Conservation (phyloP, 2,113 vertebrate genomes). For the Pachyramphus minor region DNA sequence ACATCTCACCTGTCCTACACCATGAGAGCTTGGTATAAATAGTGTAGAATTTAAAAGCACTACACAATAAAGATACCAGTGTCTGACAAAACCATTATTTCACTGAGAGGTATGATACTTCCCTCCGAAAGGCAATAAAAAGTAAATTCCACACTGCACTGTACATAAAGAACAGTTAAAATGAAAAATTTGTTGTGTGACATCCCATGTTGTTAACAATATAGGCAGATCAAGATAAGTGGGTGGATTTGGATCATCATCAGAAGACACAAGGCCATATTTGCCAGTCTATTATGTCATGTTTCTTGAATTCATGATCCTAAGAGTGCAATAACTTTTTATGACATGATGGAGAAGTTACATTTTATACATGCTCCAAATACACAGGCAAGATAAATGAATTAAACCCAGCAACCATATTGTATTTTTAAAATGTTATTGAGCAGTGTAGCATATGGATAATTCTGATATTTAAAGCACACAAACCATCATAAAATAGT, state of each 20-base stretch:
- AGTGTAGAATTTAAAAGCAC: constrained; percentile 63
- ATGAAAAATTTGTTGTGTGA: constrained; percentile 48
- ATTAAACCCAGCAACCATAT: constrained; percentile 20
- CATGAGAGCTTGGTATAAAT: constrained; percentile 55
- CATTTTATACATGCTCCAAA: constrained; percentile 40
- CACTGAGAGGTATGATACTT: constrained; percentile 63
- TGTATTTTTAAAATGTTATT: not conserved
- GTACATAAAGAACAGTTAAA: constrained; percentile 61
- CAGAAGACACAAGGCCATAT: constrained; percentile 62
- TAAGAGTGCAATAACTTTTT: constrained; percentile 56
- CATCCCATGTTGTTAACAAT: constrained; percentile 58
- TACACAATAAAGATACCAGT: constrained; percentile 64
- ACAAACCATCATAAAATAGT: not conserved
- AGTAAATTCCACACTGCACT: constrained; percentile 42
- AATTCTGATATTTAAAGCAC: not conserved
- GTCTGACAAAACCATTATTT: constrained; percentile 71
- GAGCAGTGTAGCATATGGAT: not conserved
- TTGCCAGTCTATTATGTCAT: constrained; percentile 59
- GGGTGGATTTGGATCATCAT: constrained; percentile 60
- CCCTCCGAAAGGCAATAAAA: constrained; percentile 55
- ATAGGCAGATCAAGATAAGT: constrained; percentile 66
- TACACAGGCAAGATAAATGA: constrained; percentile 42
- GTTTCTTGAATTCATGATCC: constrained; percentile 58
- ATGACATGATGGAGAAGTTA: constrained; percentile 57
- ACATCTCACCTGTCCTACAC: constrained; percentile 49